These are phyloP conservation scores for Scaptomyza pallida DNA, from an alignment of 1,140 invertebrate genomes.

Conservation along the genomic window DNA sequence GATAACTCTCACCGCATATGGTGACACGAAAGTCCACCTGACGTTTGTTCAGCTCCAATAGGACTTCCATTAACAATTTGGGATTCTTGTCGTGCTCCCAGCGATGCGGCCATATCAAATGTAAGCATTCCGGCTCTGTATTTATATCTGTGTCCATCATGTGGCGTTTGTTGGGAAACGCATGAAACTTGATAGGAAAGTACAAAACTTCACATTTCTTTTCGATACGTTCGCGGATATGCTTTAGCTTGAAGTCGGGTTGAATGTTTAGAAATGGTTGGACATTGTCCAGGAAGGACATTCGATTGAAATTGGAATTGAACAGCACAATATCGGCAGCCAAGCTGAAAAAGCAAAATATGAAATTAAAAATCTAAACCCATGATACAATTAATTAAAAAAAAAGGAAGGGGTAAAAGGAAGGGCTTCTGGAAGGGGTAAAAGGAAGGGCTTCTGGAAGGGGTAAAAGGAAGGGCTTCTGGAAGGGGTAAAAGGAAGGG, in stretches of 20 bases:
- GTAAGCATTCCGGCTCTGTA: conserved; percentile 82
- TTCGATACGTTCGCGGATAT: conserved; percentile 85
- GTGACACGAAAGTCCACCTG: conserved; percentile 86
- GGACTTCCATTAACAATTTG: conserved; percentile 86
- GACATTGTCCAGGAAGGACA: conserved; percentile 88
- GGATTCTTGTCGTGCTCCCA: conserved; percentile 94
- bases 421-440: too few relatives aligned
- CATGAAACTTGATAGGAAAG: conserved; percentile 86
- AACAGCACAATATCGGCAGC: conserved; percentile 90
- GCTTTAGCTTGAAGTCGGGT: conserved; percentile 87
- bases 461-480: too few relatives aligned
- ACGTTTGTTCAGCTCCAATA: conserved; percentile 86
- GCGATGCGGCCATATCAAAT: conserved; percentile 91
- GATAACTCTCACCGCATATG: conserved; percentile 84
- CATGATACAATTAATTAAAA: too few relatives aligned
- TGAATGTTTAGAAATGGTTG: conserved; percentile 88
- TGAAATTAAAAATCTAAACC: not conserved
- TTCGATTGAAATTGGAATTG: conserved; percentile 89
- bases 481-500: too few relatives aligned
- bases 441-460: too few relatives aligned
- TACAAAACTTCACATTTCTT: conserved; percentile 88
- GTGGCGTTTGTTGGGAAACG: conserved; percentile 63
- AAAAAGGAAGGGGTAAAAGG: too few relatives aligned
- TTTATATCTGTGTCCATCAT: conserved; percentile 33
- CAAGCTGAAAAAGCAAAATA: conserved; percentile 84